Conservation (phyloP, 2,888 invertebrate genomes). For the Notocelia uddmanniana region DNA sequence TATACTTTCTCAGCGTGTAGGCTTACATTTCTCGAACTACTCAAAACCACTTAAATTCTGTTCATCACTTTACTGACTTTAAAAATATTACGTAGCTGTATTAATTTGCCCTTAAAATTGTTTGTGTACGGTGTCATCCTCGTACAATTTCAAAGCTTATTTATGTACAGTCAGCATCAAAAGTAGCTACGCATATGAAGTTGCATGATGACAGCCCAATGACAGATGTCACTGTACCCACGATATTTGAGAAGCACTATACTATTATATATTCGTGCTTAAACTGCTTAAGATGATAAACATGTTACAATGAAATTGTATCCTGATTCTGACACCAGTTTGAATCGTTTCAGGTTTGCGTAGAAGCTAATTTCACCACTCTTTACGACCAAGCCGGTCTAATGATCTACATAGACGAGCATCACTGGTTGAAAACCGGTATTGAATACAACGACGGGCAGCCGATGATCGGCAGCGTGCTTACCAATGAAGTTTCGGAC, state of each 20-base stretch:
- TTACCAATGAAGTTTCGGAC: conserved; percentile 71
- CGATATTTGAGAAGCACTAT: too few species aligned
- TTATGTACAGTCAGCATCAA: too few species aligned
- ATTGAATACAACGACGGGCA: conserved; percentile 76
- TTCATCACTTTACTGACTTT: neutral
- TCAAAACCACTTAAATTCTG: neutral
- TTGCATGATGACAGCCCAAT: too few species aligned
- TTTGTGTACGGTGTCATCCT: too few species aligned
- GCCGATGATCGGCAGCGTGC: conserved; percentile 73
- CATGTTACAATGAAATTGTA: too few species aligned
- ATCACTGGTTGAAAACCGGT: conserved; percentile 74
- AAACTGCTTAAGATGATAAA: too few species aligned
- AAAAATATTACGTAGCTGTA: too few species aligned
- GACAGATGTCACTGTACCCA: too few species aligned
- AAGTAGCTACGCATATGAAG: too few species aligned
- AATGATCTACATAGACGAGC: conserved; percentile 75
- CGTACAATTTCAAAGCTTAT: too few species aligned
- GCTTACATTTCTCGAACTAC: neutral
- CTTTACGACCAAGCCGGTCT: conserved; percentile 77
- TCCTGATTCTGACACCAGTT: neutral
- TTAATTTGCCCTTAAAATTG: too few species aligned
- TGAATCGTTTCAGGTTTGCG: conserved; percentile 58
- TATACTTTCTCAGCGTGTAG: neutral
- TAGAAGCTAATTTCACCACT: conserved; percentile 70
- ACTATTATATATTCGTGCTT: too few species aligned